Percentiles rank a stretch among this genome's conserved stretches.
These are phyloP conservation scores for Metalampra italica DNA, from an alignment of 2,888 invertebrate genomes.

Conservation along the genomic window DNA sequence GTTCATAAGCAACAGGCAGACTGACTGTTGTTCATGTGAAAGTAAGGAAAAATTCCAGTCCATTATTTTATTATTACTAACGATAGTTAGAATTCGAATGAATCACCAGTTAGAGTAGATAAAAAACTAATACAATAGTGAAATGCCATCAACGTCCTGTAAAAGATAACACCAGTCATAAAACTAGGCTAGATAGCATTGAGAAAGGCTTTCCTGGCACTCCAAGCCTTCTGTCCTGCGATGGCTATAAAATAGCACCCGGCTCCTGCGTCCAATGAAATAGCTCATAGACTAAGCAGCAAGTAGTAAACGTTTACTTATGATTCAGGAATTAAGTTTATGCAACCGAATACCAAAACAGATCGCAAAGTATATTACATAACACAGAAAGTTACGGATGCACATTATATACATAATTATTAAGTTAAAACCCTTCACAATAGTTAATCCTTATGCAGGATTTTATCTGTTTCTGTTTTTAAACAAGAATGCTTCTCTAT, in stretches of 20 bases:
- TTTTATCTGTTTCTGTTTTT: too few species aligned
- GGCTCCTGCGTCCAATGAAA: slow-evolving; percentile 1
- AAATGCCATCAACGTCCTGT: neutral
- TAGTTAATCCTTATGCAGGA: too few species aligned
- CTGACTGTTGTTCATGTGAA: too few species aligned
- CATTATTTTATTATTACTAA: too few species aligned
- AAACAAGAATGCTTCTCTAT: too few species aligned
- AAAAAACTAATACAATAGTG: neutral
- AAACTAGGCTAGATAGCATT: slow-evolving; percentile 2
- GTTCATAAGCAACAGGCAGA: too few species aligned
- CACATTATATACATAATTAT: too few species aligned
- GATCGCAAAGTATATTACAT: too few species aligned
- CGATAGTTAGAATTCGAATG: neutral
- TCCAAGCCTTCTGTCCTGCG: slow-evolving; percentile 2
- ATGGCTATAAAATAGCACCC: slow-evolving; percentile 4
- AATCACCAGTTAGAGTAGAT: neutral
- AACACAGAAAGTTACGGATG: too few species aligned
- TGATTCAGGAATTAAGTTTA: neutral
- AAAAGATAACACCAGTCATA: slow-evolving; percentile 1
- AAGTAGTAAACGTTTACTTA: neutral
- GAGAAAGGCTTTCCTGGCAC: slow-evolving; percentile 1
- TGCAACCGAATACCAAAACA: neutral
- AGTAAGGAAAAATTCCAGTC: too few species aligned
- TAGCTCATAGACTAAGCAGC: neutral
- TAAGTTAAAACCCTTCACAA: too few species aligned